Evolutionary conservation across 2,888 invertebrate species (phyloP), one percentile per base, ranked within the genome.

Genomic region (Melieria omissa): DNA sequence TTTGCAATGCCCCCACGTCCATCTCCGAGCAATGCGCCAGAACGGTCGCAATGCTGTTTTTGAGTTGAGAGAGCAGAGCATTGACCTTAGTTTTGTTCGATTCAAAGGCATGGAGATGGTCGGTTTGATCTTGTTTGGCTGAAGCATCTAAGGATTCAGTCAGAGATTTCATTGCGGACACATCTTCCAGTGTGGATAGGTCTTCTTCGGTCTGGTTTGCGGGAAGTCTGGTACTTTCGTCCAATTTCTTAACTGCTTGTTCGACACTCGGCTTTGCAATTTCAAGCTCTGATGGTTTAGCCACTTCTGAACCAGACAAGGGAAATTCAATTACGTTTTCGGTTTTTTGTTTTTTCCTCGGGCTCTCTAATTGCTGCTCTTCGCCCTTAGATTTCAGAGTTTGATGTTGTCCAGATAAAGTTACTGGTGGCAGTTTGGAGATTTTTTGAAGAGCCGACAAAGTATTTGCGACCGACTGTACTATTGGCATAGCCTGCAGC

Each of bases 131-230:
- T n/a, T 45, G 54, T 12, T 6, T 46, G 8, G 7, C 54, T 12
- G 61, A 52, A 1, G 74, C 73, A 2, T 82, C 80, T 46, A 83
- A 64, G 0, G 84, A 82, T 62, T 90, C 89, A 8, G 89, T 89
- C 44, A 86, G 85, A 0, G 90, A 90, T 84, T 90, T 90, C 14
- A 91, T 87, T 14, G 88, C 89, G 3, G 91, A 90, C 72, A 90
- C 86, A 77, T 91, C 90, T 78, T 90, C 90, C 70, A 85, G 73
- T 2, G 86, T 86, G 3, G 86, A 86, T 4, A 82, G 44, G 63
- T 86, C 84, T 61, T 86, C 85, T 8, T 70, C 58, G 14, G 6
- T 8, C 14, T 52, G 6, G 9, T 12, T 6, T 52, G 12, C n/a
- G 14, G 9, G 52, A 12, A n/a, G n/a, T 8, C 4, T 9, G 14